Percentiles rank a stretch among this genome's conserved stretches.
Evolutionary conservation across 2,888 invertebrate genomes (phyloP).

Genomic region (Brassicogethes aeneus): DNA sequence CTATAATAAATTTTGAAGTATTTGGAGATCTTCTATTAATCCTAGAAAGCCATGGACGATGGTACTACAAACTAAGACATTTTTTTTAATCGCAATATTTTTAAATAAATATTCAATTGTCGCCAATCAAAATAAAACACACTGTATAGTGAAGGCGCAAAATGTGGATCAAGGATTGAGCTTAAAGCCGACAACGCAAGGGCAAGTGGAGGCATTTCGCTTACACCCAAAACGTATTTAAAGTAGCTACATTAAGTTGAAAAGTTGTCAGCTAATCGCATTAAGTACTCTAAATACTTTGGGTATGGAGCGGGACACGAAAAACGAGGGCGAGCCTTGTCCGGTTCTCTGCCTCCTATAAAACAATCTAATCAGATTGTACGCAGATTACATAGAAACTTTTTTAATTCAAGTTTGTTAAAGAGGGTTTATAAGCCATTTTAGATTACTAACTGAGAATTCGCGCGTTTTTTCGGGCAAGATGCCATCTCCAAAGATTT

Average conservation of each 20-base stretch:
- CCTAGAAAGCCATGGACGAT: no score
- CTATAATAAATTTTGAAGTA: no score
- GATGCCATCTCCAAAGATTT: constrained; percentile 12
- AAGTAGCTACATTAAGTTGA: constrained; percentile 19
- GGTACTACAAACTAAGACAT: no score
- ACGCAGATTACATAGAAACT: constrained; percentile 35
- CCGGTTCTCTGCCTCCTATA: constrained; percentile 26
- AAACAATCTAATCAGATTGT: constrained; percentile 35
- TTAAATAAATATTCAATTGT: no score
- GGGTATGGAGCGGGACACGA: constrained; percentile 23
- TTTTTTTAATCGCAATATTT: no score
- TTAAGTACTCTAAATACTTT: constrained; percentile 27
- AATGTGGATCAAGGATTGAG: no score
- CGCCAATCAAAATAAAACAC: no score
- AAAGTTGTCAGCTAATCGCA: constrained; percentile 30
- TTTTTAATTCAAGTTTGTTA: constrained; percentile 37
- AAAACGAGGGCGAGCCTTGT: constrained; percentile 19
- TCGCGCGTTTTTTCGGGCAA: constrained; percentile 15
- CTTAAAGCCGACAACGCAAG: no score
- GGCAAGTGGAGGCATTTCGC: no score
- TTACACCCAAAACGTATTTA: constrained; percentile 10
- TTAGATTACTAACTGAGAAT: constrained; percentile 24
- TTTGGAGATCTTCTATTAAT: no score
- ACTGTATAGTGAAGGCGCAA: no score
- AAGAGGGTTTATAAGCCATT: constrained; percentile 33